Conservation (phyloP, 2,797 vertebrate genomes). For the Epinephelus coioides region DNA sequence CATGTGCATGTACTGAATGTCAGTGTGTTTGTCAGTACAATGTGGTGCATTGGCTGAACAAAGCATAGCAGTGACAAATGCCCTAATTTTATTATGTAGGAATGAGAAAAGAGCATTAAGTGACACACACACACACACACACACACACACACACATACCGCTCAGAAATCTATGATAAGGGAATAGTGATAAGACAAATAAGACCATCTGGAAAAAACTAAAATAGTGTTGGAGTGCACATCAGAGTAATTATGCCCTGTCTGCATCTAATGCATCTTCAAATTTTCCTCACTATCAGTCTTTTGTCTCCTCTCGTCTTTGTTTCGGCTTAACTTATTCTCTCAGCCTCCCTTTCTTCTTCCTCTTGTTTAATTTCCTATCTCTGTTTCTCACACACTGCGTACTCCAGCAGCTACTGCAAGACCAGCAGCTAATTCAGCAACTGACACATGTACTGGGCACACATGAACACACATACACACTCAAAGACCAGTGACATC, state of each 20-base stretch:
- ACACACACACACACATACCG: neutral
- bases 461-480: conserved; percentile 29
- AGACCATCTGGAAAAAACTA: conserved; percentile 41
- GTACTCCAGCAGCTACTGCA: conserved; percentile 20
- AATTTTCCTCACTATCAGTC: conserved; percentile 26
- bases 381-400: conserved; percentile 2
- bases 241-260: conserved; percentile 17
- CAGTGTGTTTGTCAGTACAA: conserved; percentile 11
- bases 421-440: conserved; percentile 24
- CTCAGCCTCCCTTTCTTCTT: neutral
- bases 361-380: conserved; percentile 13
- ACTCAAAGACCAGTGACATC: conserved; percentile 64
- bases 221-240: conserved; percentile 17
- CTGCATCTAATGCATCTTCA: conserved; percentile 18
- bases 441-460: conserved; percentile 27
- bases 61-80: conserved; percentile 35
- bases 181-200: conserved; percentile 26
- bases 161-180: conserved; percentile 9
- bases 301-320: conserved; percentile 17
- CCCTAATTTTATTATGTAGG: conserved; percentile 29
- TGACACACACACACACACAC: conserved; percentile 4
- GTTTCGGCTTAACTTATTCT: neutral
- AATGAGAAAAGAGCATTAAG: conserved; percentile 21
- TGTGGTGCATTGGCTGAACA: conserved; percentile 19
- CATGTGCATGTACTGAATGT: neutral